Conservation (phyloP, 2,888 invertebrate genomes). For the Dynastes hyllus region DNA sequence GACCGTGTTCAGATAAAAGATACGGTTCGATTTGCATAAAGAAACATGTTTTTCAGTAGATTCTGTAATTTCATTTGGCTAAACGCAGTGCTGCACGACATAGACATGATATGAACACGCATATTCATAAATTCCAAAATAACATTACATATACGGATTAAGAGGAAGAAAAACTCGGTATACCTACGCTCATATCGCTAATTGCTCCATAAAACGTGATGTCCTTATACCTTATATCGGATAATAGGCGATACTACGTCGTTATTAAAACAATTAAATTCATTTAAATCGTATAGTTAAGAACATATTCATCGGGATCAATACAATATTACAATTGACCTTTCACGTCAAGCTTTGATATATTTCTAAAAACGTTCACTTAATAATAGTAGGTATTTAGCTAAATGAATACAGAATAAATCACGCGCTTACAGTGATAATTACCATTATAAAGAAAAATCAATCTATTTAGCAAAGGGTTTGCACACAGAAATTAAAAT, state of each 20-base stretch:
- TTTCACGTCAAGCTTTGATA: background rate
- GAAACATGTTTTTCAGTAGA: slow-evolving; percentile 46
- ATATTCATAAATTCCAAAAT: slow-evolving; percentile 41
- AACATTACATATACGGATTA: slow-evolving; percentile 18
- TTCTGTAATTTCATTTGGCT: slow-evolving; percentile 48
- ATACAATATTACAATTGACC: background rate
- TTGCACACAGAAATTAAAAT: too few species aligned
- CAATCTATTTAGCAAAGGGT: too few species aligned
- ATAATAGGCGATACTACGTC: background rate
- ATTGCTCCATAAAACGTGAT: slow-evolving; percentile 18
- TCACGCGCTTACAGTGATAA: too few species aligned
- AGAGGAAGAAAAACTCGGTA: background rate
- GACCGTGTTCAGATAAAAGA: slow-evolving; percentile 45
- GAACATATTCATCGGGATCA: background rate
- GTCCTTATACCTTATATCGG: background rate
- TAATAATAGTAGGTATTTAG: too few species aligned
- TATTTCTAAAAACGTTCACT: too few species aligned
- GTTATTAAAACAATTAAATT: slow-evolving; percentile 21
- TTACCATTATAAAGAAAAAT: too few species aligned
- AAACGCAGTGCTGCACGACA: slow-evolving; percentile 33
- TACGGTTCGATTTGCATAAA: slow-evolving; percentile 41
- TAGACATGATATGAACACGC: slow-evolving; percentile 42
- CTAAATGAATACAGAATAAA: too few species aligned
- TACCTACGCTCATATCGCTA: slow-evolving; percentile 3
- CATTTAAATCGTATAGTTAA: background rate